Percentiles rank a stretch among this genome's conserved stretches.
These are phyloP conservation scores for Apeira syringaria DNA, from an alignment of 2,888 invertebrate genomes.

Conservation along the genomic window DNA sequence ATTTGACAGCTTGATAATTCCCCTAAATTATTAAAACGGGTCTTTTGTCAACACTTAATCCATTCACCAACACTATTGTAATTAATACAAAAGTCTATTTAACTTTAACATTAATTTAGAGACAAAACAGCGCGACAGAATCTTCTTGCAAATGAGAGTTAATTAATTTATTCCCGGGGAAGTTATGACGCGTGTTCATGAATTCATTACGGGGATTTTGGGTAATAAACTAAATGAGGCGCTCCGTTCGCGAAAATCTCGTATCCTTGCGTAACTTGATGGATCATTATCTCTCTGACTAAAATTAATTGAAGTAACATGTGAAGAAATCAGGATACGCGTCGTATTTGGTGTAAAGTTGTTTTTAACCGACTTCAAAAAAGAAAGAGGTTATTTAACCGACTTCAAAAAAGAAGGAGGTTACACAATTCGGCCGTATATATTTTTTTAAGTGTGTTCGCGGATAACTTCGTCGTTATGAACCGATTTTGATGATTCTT, in stretches of 20 bases:
- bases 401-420: too few relatives aligned
- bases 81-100: slow-evolving; percentile 33
- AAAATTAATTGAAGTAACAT: background rate
- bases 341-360: too few relatives aligned
- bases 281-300: slow-evolving; percentile 5
- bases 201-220: slow-evolving; percentile 67
- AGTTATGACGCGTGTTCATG: slow-evolving; percentile 69
- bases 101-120: slow-evolving; percentile 41
- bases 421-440: too few relatives aligned
- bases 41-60: slow-evolving; percentile 16
- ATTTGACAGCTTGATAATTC: background rate
- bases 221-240: slow-evolving; percentile 44
- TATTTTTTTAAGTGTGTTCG: too few relatives aligned
- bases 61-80: slow-evolving; percentile 21
- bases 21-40: slow-evolving; percentile 4
- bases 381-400: too few relatives aligned
- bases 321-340: background rate
- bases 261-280: slow-evolving; percentile 12
- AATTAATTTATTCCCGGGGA: slow-evolving; percentile 69
- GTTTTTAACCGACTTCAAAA: too few relatives aligned
- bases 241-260: slow-evolving; percentile 19
- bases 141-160: slow-evolving; percentile 58
- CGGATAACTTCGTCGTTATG: too few relatives aligned
- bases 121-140: slow-evolving; percentile 46
- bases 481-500: too few relatives aligned